Percentiles rank a stretch among this genome's conserved stretches.
Conservation (phyloP, 2,888 invertebrate species). For the Palloptera scutellata region DNA sequence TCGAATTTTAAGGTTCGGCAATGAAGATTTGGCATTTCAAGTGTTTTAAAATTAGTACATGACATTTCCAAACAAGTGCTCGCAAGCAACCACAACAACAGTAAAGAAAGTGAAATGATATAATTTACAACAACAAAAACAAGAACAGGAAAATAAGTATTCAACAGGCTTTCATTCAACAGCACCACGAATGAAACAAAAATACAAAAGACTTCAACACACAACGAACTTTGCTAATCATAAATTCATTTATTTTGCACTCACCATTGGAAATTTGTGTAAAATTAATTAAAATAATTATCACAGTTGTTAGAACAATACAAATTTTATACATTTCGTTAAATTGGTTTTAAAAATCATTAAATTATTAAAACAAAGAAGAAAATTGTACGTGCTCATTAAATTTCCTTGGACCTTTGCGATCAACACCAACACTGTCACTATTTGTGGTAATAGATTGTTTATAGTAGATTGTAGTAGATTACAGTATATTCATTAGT, state of each 20-base stretch:
- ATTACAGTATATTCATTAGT: no score
- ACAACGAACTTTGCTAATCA: conserved; percentile 33
- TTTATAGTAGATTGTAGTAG: no score
- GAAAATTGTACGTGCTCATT: no score
- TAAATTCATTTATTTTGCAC: conserved; percentile 21
- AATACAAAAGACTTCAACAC: conserved; percentile 46
- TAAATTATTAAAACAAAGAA: no score
- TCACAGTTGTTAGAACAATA: conserved; percentile 41
- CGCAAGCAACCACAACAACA: background rate
- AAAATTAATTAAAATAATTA: conserved; percentile 42
- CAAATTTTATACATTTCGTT: conserved; percentile 33
- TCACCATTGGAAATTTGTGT: conserved; percentile 46
- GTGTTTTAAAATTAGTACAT: background rate
- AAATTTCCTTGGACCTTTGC: no score
- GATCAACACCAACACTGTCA: no score
- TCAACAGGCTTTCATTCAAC: conserved; percentile 29
- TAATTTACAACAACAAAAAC: background rate
- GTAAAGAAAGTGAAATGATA: background rate
- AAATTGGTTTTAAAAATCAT: background rate
- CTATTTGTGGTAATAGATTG: no score
- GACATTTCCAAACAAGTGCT: background rate
- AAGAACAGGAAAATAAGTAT: background rate
- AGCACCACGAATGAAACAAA: background rate
- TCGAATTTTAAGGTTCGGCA: no score
- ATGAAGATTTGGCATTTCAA: background rate